These are phyloP conservation scores for Castor canadensis DNA, from an alignment of 2,113 vertebrate species.

Conservation along the genomic window DNA sequence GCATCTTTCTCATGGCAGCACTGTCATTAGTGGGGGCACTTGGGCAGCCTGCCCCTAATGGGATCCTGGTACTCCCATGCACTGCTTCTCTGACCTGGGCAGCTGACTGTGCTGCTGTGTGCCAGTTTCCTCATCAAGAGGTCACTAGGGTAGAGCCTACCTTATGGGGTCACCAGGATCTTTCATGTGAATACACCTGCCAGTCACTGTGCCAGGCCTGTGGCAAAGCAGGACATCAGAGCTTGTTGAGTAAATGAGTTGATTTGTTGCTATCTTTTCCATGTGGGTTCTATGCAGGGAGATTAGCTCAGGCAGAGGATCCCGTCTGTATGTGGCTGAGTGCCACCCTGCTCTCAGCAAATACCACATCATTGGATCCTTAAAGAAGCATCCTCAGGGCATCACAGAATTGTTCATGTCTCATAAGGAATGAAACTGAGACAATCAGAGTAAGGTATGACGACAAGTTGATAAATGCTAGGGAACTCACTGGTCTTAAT, in stretches of 20 bases:
- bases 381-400: neutral
- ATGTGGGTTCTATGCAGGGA: neutral
- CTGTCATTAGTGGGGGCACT: no score
- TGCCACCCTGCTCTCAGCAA: neutral
- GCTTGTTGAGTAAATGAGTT: neutral
- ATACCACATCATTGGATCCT: neutral
- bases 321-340: neutral
- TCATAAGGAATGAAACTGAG: neutral
- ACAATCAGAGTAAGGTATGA: neutral
- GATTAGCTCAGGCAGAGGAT: neutral
- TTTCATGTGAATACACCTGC: neutral
- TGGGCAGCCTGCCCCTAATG: neutral
- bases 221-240: neutral
- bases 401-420: no score
- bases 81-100: neutral
- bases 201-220: neutral
- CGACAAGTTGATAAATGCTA: neutral
- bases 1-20: fast-evolving
- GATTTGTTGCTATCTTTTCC: neutral
- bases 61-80: neutral
- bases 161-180: neutral
- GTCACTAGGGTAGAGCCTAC: neutral
- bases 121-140: neutral
- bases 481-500: neutral
- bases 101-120: neutral